A percentile compares a stretch with the other conserved stretches of the same genome.
These are phyloP conservation scores for Thomomys bottae DNA, from an alignment of 2,113 vertebrate genomes.

Conservation along the genomic window DNA sequence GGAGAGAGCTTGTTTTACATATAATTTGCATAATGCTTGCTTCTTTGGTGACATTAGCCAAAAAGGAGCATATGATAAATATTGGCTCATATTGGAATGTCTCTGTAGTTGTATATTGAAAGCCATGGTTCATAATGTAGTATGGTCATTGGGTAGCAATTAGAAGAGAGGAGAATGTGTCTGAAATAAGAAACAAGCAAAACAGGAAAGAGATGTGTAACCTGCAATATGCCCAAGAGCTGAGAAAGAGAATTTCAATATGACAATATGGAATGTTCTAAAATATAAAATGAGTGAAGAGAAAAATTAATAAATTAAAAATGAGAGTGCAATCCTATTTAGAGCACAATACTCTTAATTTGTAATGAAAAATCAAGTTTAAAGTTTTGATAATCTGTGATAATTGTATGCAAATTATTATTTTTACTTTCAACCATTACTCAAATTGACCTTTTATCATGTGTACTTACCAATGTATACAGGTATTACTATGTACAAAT, in stretches of 20 bases:
- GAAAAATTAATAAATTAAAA: slow-evolving; percentile 44
- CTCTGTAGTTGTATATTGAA: background rate
- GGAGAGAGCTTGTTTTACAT: background rate
- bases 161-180: background rate
- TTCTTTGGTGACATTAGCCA: background rate
- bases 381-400: background rate
- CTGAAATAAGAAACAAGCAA: background rate
- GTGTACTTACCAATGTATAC: slow-evolving; percentile 38
- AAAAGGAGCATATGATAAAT: background rate
- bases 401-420: slow-evolving; percentile 41
- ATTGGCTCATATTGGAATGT: background rate
- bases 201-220: background rate
- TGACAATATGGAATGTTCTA: background rate
- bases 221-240: accelerated
- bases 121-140: background rate
- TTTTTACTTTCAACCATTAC: slow-evolving; percentile 25
- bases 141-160: background rate
- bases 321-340: background rate
- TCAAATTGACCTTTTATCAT: slow-evolving; percentile 31
- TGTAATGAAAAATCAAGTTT: background rate
- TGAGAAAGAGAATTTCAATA: background rate
- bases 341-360: background rate
- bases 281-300: background rate
- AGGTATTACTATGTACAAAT: slow-evolving; percentile 20
- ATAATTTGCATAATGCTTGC: background rate